Evolutionary conservation across 2,797 vertebrate species (phyloP), one percentile per base, ranked within the genome.

Genomic region (Perdix hodgsoniae): DNA sequence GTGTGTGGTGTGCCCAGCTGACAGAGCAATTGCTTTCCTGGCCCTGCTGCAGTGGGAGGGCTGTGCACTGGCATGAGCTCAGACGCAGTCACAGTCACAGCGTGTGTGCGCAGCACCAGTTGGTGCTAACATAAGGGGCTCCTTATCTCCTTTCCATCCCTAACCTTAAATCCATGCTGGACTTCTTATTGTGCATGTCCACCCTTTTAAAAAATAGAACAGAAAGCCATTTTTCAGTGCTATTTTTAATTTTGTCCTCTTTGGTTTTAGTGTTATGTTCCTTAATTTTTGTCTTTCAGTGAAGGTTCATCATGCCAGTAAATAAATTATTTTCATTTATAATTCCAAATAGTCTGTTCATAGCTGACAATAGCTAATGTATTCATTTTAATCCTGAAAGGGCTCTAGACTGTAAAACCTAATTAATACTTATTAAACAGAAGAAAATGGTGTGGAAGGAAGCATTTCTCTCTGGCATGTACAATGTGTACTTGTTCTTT

Each of bases 371-470:
- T 85, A 71, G 21, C n/a, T 86, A 69, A 83, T 72, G 40, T 49
- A 86, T 71, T 79, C 10, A 2, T 84, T 42, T 83, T 26, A 75
- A 77, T 81, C 37, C 66, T 83, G 50, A 85, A 88, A 83, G 14
- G 22, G 11, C 24, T 40, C 6, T 52, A 86, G 52, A 77, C 49
- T 74, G 72, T 29, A 91, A 94, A 90, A 81, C 17, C 39, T 81
- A 86, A 91, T 94, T 86, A 86, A 82, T 77, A 86, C 90, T 90
- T 91, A 91, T 44, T 79, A 67, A 86, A 60, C n/a, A 82, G 27
- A 31, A 83, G 49, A 91, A 96, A 83, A 84, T 8, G 37, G 5
- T 31, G 9, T 31, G 26, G 60, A 66, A 82, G 64, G 73, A 91
- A 52, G 27, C n/a, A 70, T 81, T 54, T 88, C 35, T 84, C 39